phyloP scores from a whole-genome alignment of 2,113 vertebrate species.

The Solea senegalensis region DNA sequence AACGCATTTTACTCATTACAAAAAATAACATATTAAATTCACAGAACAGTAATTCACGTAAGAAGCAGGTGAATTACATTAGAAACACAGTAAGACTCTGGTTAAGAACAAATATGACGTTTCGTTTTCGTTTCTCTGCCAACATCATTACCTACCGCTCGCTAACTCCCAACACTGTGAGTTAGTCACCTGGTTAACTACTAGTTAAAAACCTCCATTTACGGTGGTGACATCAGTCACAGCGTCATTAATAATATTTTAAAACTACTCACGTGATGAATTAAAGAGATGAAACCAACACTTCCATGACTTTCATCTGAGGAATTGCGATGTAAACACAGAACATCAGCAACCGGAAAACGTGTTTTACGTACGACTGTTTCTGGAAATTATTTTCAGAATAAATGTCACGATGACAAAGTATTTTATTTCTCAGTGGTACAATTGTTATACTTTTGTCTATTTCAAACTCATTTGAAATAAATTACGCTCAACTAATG shows the following conservation, averaged over 20 bases:
- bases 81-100: too few relatives aligned
- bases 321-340: slow-evolving; percentile 4
- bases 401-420: too few relatives aligned
- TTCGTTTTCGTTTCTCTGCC: slow-evolving; percentile 48
- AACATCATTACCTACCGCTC: neutral
- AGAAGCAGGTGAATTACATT: too few relatives aligned
- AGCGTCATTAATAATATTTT: too few relatives aligned
- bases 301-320: neutral
- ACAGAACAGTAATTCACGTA: too few relatives aligned
- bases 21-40: too few relatives aligned
- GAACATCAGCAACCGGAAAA: rapidly evolving
- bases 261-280: slow-evolving; percentile 1
- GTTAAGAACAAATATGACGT: neutral
- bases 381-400: slow-evolving; percentile 3
- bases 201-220: neutral
- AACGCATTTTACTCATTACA: too few relatives aligned
- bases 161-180: too few relatives aligned
- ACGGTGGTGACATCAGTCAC: neutral
- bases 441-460: too few relatives aligned
- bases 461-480: too few relatives aligned
- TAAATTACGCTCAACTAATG: too few relatives aligned
- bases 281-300: neutral
- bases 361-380: neutral
- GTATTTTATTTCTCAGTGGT: too few relatives aligned
- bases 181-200: neutral